phyloP scores from a whole-genome alignment of 2,888 invertebrate species.

The Encarsia formosa region DNA sequence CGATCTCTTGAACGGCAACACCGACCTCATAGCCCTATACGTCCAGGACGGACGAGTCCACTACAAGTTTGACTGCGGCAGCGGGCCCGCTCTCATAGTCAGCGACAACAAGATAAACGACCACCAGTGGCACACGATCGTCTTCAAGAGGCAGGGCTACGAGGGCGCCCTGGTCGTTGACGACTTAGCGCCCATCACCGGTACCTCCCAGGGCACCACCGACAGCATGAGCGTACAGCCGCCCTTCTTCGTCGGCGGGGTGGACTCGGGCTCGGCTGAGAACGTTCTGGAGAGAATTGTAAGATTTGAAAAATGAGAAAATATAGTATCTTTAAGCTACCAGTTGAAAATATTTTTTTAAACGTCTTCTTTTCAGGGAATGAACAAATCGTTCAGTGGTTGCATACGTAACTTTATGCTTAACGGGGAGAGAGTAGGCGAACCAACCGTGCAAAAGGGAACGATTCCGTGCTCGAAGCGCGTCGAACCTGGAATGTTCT shows the following conservation, averaged over 20 bases:
- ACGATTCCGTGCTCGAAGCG: constrained; percentile 76
- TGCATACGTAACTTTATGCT: constrained; percentile 76
- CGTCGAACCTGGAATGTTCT: constrained; percentile 80
- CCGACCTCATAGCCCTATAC: constrained; percentile 72
- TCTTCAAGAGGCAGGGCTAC: constrained; percentile 61
- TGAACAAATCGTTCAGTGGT: constrained; percentile 72
- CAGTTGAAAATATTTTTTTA: constrained; percentile 6
- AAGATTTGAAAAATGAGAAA: no score
- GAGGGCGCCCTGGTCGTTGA: constrained; percentile 68
- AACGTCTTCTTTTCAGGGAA: constrained; percentile 50
- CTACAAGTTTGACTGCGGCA: constrained; percentile 70
- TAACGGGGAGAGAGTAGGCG: constrained; percentile 64
- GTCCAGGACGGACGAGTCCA: constrained; percentile 71
- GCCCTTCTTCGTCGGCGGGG: constrained; percentile 80
- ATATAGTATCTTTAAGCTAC: no score
- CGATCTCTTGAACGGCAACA: constrained; percentile 50
- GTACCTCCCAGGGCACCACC: constrained; percentile 53
- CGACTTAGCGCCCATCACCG: constrained; percentile 56
- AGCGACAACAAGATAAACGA: constrained; percentile 64
- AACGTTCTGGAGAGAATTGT: constrained; percentile 47
- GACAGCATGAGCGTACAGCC: constrained; percentile 60
- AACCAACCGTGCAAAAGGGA: constrained; percentile 58
- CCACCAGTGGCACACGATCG: constrained; percentile 74
- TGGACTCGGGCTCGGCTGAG: constrained; percentile 47
- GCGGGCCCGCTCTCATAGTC: constrained; percentile 58